Evolutionary conservation across 1,140 invertebrate genomes (phyloP), one percentile per base, ranked within the genome.

Genomic region (Latrodectus geometricus): DNA sequence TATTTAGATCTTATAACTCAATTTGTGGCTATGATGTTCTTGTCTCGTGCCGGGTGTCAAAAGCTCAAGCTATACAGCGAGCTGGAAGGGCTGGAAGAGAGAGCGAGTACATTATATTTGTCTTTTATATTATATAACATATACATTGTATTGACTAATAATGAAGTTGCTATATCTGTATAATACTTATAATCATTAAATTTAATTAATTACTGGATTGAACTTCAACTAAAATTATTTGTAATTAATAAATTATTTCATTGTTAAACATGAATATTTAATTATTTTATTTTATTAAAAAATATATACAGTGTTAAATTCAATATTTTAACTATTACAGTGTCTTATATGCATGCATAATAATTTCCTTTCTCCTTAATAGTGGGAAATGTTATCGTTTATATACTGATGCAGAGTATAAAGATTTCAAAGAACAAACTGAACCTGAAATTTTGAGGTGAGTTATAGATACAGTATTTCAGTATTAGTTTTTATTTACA

Each of bases 61-160:
- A 96, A 91, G 97, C 97, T 52, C 97, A 98, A 91, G 95, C 96
- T 0, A 95, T 95, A 94, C 98, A 99, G 92, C 92, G 97, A 82
- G 94, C 95, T 17, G 98, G 98, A 3, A 92, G 98, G 87, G 97
- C 97, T 14, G 97, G 97, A 14, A 93, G 98, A 68, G 96, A 97
- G 90, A 93, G 94, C 14, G 88, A 88, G 89, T 88, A 78, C 5
- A 5, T 35, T 35, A 35, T n/a, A n/a, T 35, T 35, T 35, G 5
- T 35, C 35, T 35, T 3, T 35, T 35, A 35, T 35, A 35, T 35
- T 35, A 35, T 35, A 35, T n/a, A 35, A 35, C 5, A 35, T 35
- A 35, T n/a, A n/a, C n/a, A n/a, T n/a, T n/a, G n/a, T n/a, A n/a
- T n/a, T n/a, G n/a, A n/a, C 2, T 5, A 35, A 35, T 35, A 35